Conservation (phyloP, 2,113 vertebrate species). For the Callaeas wilsoni region DNA sequence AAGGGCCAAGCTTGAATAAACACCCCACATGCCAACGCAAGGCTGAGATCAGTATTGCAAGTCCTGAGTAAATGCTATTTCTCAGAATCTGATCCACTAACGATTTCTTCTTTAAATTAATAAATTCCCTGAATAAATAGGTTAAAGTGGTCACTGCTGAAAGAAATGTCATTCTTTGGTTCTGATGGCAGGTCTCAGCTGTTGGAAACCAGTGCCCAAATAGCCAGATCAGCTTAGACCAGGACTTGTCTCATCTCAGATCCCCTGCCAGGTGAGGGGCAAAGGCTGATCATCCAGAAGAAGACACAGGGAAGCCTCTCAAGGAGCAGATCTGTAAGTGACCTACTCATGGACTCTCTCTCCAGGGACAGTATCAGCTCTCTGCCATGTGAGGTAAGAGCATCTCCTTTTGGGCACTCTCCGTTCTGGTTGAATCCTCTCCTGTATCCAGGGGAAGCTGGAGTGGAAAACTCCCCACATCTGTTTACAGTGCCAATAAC, state of each 20-base stretch:
- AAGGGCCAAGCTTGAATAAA: neutral
- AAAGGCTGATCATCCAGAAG: neutral
- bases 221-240: neutral
- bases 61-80: neutral
- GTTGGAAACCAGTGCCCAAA: neutral
- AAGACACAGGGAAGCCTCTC: neutral
- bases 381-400: neutral
- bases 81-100: neutral
- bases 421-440: neutral
- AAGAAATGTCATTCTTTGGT: neutral
- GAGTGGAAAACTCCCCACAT: neutral
- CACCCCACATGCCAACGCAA: neutral
- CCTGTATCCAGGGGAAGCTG: neutral
- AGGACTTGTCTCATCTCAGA: neutral
- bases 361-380: neutral
- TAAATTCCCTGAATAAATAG: neutral
- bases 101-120: neutral
- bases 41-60: neutral
- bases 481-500: neutral
- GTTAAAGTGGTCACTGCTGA: neutral
- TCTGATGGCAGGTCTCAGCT: neutral
- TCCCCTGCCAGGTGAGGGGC: neutral
- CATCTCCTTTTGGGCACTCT: rapidly evolving
- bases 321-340: neutral
- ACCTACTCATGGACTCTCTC: neutral